A percentile compares a stretch with the other conserved stretches of the same genome.
phyloP scores from a whole-genome alignment of 2,797 vertebrate species.

The Pagetopsis macropterus region DNA sequence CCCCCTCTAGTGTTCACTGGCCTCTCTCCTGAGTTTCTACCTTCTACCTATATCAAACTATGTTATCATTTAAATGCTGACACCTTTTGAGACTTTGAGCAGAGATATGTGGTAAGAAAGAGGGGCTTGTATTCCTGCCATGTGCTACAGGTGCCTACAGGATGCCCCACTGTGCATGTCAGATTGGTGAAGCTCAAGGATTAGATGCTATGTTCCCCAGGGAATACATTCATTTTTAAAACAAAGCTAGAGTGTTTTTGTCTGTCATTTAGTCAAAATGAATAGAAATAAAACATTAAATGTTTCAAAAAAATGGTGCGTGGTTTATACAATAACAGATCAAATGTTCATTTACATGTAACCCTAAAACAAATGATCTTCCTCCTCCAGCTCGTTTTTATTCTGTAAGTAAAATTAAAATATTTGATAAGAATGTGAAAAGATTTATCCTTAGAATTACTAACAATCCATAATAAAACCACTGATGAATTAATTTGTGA shows the following conservation, averaged over 20 bases:
- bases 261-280: neutral
- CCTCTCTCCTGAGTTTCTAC: conserved; percentile 61
- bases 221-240: neutral
- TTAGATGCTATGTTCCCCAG: neutral
- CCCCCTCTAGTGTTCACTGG: conserved; percentile 98
- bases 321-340: no score
- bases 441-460: conserved; percentile 10
- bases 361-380: neutral
- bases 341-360: no score
- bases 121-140: neutral
- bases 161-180: neutral
- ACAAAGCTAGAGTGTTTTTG: neutral
- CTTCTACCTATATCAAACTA: conserved; percentile 12
- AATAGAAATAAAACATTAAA: neutral
- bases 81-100: neutral
- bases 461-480: conserved; percentile 14
- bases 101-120: neutral
- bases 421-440: neutral
- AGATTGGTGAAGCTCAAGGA: neutral
- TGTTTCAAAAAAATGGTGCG: neutral
- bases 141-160: conserved; percentile 12
- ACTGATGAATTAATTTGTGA: conserved; percentile 20
- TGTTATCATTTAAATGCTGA: conserved; percentile 11
- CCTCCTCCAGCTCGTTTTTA: neutral
- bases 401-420: neutral